These are phyloP conservation scores for Cynopterus brachyotis DNA, from an alignment of 2,113 vertebrate species.

Conservation along the genomic window DNA sequence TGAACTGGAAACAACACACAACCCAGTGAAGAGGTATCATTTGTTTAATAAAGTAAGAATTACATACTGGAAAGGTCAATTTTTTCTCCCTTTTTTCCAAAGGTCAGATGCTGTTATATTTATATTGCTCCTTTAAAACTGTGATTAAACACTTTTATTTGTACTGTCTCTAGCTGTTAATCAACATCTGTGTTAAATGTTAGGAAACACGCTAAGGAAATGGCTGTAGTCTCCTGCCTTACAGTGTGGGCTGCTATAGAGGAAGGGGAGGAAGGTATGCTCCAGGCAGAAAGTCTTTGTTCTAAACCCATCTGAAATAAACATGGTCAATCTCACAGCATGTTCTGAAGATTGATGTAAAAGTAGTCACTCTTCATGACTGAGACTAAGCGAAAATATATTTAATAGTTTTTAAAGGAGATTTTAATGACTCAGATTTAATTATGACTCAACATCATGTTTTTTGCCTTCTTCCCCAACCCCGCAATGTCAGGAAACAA, in stretches of 20 bases:
- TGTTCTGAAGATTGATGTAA: neutral
- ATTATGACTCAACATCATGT: neutral
- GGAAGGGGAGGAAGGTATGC: neutral
- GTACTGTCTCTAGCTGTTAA: slow-evolving; percentile 65
- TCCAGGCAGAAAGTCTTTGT: neutral
- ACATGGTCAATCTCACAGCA: neutral
- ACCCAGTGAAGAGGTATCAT: neutral
- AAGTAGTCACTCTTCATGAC: neutral
- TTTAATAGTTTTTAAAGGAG: neutral
- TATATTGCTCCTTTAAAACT: slow-evolving; percentile 68
- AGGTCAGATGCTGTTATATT: slow-evolving; percentile 62
- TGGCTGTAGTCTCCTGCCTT: neutral
- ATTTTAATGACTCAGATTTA: neutral
- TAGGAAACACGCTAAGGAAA: slow-evolving; percentile 51
- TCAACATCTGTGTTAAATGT: slow-evolving; percentile 71
- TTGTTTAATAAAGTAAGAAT: slow-evolving; percentile 67
- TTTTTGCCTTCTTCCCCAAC: neutral
- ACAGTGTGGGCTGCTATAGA: neutral
- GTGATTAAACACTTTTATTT: slow-evolving; percentile 66
- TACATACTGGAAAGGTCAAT: slow-evolving; percentile 75
- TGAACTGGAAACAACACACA: neutral
- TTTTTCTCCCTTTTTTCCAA: slow-evolving; percentile 43
- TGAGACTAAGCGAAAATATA: neutral
- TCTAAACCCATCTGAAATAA: neutral
- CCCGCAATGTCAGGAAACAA: slow-evolving; percentile 53